A percentile compares a stretch with the other conserved stretches of the same genome.
Conservation (phyloP, 2,888 invertebrate species). For the Rhagophthalmus giganteus region DNA sequence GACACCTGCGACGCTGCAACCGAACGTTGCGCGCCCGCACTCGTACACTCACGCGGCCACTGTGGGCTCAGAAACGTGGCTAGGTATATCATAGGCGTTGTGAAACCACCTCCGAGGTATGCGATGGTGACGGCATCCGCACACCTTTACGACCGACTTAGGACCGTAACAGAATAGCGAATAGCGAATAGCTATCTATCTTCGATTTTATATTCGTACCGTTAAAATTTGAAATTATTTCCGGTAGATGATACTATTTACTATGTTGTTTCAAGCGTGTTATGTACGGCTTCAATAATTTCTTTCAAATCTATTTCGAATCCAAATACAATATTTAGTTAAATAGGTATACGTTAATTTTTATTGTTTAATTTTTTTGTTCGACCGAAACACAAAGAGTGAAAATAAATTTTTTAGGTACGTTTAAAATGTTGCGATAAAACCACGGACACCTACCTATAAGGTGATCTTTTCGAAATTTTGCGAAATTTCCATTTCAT, state of each 20-base stretch:
- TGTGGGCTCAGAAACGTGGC: constrained; percentile 20
- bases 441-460: too few relatives aligned
- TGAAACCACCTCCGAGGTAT: constrained; percentile 18
- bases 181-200: too few relatives aligned
- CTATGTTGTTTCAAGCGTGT: too few relatives aligned
- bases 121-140: constrained; percentile 12
- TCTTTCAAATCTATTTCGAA: not conserved
- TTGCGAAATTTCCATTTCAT: too few relatives aligned
- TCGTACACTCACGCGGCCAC: constrained; percentile 1
- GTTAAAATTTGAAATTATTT: not conserved
- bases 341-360: not conserved
- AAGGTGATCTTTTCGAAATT: too few relatives aligned
- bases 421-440: too few relatives aligned
- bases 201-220: not conserved
- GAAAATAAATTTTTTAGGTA: too few relatives aligned
- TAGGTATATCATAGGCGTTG: constrained; percentile 12
- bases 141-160: constrained; percentile 14
- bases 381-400: too few relatives aligned
- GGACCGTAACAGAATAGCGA: constrained; percentile 11
- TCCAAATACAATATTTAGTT: too few relatives aligned
- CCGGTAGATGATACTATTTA: too few relatives aligned
- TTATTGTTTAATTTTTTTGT: too few relatives aligned
- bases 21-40: constrained; percentile 1
- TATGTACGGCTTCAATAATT: too few relatives aligned
- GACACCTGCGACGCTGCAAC: constrained; percentile 14